Percentiles rank a stretch among this genome's conserved stretches.
Conservation (phyloP, 2,797 vertebrate species). For the Epinephelus coioides region DNA sequence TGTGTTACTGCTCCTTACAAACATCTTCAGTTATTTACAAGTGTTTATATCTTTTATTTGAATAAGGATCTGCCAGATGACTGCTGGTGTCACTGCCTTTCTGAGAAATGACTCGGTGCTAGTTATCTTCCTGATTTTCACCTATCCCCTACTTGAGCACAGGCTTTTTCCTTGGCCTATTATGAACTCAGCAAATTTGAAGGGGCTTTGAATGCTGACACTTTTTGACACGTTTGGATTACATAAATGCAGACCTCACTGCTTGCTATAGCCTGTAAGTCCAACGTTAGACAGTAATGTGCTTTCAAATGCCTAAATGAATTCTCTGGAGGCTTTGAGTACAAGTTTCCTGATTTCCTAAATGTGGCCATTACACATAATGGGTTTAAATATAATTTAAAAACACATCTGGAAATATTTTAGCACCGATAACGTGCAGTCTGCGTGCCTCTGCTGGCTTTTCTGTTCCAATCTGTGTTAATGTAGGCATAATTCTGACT, state of each 20-base stretch:
- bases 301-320: neutral
- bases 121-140: constrained; percentile 57
- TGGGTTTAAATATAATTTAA: neutral
- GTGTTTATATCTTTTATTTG: constrained; percentile 17
- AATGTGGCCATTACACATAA: neutral
- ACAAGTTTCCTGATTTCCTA: constrained; percentile 8
- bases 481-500: constrained; percentile 7
- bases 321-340: neutral
- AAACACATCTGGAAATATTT: constrained; percentile 7
- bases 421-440: neutral
- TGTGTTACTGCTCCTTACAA: constrained; percentile 19
- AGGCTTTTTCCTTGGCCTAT: constrained; percentile 67
- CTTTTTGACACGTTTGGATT: constrained; percentile 37
- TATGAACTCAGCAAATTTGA: constrained; percentile 72
- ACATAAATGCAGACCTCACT: constrained; percentile 18
- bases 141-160: constrained; percentile 67
- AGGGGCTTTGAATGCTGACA: constrained; percentile 36
- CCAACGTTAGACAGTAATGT: neutral
- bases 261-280: neutral
- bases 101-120: constrained; percentile 59
- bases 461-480: neutral
- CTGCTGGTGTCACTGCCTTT: constrained; percentile 56
- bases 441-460: constrained; percentile 1
- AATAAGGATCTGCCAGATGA: constrained; percentile 39
- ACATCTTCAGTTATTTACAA: constrained; percentile 2